phyloP scores from a whole-genome alignment of 2,113 vertebrate species.

The Hippotragus niger region DNA sequence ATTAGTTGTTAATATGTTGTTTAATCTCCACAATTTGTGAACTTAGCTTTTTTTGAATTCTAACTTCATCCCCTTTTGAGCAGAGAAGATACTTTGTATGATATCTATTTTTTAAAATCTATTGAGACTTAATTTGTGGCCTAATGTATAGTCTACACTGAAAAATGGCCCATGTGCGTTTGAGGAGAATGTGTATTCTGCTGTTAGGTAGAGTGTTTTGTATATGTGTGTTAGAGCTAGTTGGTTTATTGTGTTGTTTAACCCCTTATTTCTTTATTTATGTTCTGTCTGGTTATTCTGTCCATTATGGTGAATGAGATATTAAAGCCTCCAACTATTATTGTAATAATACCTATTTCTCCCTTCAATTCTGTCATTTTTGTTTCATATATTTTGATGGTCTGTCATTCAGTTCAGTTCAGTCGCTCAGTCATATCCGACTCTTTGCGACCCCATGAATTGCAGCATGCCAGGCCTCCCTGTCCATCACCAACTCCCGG shows the following conservation, averaged over 20 bases:
- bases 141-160: not conserved
- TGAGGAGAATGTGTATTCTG: not conserved
- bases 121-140: not conserved
- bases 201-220: not conserved
- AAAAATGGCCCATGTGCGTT: not conserved
- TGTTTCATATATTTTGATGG: not conserved
- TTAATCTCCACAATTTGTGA: not conserved
- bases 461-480: too few relatives aligned
- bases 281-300: not conserved
- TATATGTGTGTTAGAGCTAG: not conserved
- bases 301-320: not conserved
- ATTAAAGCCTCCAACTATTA: not conserved
- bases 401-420: not conserved
- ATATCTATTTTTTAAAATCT: not conserved
- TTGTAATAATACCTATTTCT: not conserved
- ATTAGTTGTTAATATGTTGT: not conserved
- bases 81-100: not conserved
- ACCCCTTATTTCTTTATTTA: not conserved
- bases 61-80: not conserved
- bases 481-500: too few relatives aligned
- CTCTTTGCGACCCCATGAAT: too few relatives aligned
- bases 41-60: not conserved
- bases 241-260: not conserved
- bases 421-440: too few relatives aligned
- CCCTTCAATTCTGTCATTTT: not conserved